These are phyloP conservation scores for Hesperophylax magnus DNA, from an alignment of 1,140 invertebrate species.

Conservation along the genomic window DNA sequence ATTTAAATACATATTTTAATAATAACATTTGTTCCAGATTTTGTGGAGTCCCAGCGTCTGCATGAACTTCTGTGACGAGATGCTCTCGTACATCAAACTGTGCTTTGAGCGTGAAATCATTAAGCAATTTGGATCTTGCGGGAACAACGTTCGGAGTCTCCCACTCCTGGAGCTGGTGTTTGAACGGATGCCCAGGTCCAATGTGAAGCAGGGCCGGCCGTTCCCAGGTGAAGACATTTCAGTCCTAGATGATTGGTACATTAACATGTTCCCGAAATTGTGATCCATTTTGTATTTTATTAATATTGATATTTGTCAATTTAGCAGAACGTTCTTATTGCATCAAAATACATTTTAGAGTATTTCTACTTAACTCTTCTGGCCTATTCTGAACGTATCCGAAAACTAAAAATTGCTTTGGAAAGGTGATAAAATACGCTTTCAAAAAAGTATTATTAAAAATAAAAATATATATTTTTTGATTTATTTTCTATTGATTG, in stretches of 20 bases:
- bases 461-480: too few species aligned
- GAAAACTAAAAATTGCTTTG: too few species aligned
- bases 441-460: too few species aligned
- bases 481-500: too few species aligned
- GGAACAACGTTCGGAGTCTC: constrained; percentile 15
- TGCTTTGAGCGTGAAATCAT: constrained; percentile 39
- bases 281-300: neutral
- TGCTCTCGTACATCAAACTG: constrained; percentile 41
- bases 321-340: too few species aligned
- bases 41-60: constrained; percentile 47
- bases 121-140: neutral
- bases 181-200: constrained; percentile 20
- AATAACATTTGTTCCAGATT: constrained; percentile 19
- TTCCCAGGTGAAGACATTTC: constrained; percentile 24
- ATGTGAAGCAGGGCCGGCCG: neutral
- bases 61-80: constrained; percentile 46
- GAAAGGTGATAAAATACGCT: too few species aligned
- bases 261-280: constrained; percentile 19
- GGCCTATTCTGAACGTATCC: too few species aligned
- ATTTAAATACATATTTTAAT: too few species aligned
- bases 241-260: constrained; percentile 6
- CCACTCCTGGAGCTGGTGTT: constrained; percentile 44
- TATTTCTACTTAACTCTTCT: too few species aligned
- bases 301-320: too few species aligned
- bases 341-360: too few species aligned